Evolutionary conservation across 2,797 vertebrate species (phyloP).

Genomic region (Rhynchonycteris naso): DNA sequence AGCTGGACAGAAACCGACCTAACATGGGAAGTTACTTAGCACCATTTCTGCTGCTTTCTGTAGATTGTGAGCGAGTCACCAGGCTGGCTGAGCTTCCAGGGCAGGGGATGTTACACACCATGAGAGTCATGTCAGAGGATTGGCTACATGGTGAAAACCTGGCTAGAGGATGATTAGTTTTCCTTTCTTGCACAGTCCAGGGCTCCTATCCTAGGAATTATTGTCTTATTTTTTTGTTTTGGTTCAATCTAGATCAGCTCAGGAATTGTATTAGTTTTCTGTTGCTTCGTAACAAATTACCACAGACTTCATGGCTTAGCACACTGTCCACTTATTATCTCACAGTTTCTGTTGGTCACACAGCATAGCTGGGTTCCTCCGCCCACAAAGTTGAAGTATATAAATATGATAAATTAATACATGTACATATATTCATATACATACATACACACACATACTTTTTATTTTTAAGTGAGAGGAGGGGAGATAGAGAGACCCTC

Average conservation of each 20-base stretch:
- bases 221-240: neutral
- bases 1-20: neutral
- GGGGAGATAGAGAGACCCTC: no score
- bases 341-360: neutral
- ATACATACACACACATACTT: no score
- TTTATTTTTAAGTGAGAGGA: neutral
- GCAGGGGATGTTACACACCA: neutral
- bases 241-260: neutral
- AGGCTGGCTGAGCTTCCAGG: neutral
- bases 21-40: neutral
- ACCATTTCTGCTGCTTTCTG: neutral
- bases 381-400: neutral
- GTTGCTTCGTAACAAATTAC: neutral
- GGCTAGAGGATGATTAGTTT: rapidly evolving
- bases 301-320: neutral
- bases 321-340: neutral
- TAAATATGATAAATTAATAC: neutral
- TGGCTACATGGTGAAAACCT: neutral
- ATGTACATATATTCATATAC: neutral
- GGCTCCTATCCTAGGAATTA: neutral
- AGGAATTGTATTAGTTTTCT: neutral
- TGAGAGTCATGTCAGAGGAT: rapidly evolving
- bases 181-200: neutral
- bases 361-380: neutral
- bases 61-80: neutral